Conservation (phyloP, 2,797 vertebrate species). For the Sarcoramphus papa region DNA sequence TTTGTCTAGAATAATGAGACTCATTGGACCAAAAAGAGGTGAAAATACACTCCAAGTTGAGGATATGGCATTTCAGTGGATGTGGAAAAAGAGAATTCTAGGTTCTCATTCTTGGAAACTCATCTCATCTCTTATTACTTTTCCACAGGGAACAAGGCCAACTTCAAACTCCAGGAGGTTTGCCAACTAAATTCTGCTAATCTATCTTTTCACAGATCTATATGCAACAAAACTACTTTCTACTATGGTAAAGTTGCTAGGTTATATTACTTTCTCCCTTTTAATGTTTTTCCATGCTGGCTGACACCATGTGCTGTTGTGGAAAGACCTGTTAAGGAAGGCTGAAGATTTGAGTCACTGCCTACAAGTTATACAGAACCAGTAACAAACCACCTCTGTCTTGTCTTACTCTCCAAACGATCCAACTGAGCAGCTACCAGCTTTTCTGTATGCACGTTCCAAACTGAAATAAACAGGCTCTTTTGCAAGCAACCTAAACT, state of each 20-base stretch:
- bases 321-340: neutral
- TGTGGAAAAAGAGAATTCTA: neutral
- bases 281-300: neutral
- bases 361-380: neutral
- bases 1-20: neutral
- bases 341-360: neutral
- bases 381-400: neutral
- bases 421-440: neutral
- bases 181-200: neutral
- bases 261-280: neutral
- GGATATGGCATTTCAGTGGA: neutral
- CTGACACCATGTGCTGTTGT: neutral
- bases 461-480: neutral
- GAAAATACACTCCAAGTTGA: neutral
- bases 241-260: neutral
- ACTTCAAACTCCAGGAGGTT: neutral
- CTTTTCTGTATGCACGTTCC: neutral
- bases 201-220: neutral
- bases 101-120: neutral
- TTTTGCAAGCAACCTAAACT: neutral
- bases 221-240: neutral
- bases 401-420: accelerated
- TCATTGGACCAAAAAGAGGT: neutral
- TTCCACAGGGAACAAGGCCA: neutral
- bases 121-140: neutral